These are phyloP conservation scores for Rhaphigaster nebulosa DNA, from an alignment of 2,888 invertebrate species.

Conservation along the genomic window DNA sequence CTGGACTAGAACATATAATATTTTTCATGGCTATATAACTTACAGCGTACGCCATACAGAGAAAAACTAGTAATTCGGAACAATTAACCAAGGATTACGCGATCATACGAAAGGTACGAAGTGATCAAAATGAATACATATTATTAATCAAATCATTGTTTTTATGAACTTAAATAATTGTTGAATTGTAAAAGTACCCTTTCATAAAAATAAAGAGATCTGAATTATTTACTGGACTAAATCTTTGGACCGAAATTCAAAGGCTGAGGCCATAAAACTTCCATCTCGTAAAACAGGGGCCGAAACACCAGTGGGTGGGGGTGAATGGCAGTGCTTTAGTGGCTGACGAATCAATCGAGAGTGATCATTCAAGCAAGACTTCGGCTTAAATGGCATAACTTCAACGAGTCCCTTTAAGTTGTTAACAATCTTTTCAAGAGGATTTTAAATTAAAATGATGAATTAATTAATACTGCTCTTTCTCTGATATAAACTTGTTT, in stretches of 20 bases:
- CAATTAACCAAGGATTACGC: no score
- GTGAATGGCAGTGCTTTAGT: not conserved
- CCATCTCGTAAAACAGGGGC: constrained; percentile 38
- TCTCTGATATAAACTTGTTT: not conserved
- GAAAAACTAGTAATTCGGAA: no score
- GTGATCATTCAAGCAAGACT: not conserved
- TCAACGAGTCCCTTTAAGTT: not conserved
- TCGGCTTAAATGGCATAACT: not conserved
- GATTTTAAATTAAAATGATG: not conserved
- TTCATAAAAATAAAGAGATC: constrained; percentile 4
- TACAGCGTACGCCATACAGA: no score
- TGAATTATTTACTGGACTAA: not conserved
- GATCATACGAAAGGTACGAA: no score
- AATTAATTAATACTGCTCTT: not conserved
- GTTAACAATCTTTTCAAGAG: not conserved
- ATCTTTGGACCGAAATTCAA: not conserved
- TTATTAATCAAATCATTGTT: no score
- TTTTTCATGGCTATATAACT: no score
- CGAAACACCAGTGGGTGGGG: not conserved
- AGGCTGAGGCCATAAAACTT: constrained; percentile 18
- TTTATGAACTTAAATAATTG: no score
- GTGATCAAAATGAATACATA: no score
- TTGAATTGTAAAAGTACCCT: not conserved
- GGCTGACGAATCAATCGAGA: constrained; percentile 33
- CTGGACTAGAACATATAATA: no score